Base-by-base conservation (phyloP, 2,113 vertebrate species). In the Gulo gulo region DNA sequence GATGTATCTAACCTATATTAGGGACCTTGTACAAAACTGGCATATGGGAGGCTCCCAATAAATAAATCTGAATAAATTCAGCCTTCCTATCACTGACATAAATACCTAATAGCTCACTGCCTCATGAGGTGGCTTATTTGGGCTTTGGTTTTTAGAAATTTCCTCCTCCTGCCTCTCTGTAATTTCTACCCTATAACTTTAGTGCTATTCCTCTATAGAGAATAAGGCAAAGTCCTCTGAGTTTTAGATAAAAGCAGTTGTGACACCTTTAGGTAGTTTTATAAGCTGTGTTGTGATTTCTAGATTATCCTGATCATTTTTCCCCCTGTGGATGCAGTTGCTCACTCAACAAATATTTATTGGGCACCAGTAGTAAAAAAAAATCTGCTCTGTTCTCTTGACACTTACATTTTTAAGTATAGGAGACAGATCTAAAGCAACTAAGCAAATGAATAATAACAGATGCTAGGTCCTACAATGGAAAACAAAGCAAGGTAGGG, bases 371-470 rank as follows among this genome's bases (percentile, higher is more conserved):
- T 65, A 61, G 57, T 78, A 47, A 74, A 63, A 74, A 74, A 86
- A 83, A 76, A 31, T 2, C 59, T 36, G 59, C 52, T 76, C 8
- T 97, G 20, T 11, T 79, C n/a, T 91, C n/a, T 6, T 88, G 39
- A 59, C 61, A 18, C 24, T 80, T 88, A 65, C 42, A 80, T 39
- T 93, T 95, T 74, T 94, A 95, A 89, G 50, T 94, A 31, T 82
- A n/a, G 24, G 52, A 85, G 42, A 69, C 2, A 83, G 55, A 88
- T 34, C 24, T 87, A 90, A 80, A 92, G 2, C 16, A 93, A 95
- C 29, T 76, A 83, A 86, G 36, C 61, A 94, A 59, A 86, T 92
- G 96, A 95, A 84, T 71, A 81, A 50, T 63, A 95, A 81, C 76
- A 91, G 29, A 67, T 81, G 57, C 80, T 78, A 55, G 34, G 50